Percentiles rank a stretch among this genome's conserved stretches.
Evolutionary conservation across 2,888 invertebrate species (phyloP).

Genomic region (Lepidochitona cinerea): DNA sequence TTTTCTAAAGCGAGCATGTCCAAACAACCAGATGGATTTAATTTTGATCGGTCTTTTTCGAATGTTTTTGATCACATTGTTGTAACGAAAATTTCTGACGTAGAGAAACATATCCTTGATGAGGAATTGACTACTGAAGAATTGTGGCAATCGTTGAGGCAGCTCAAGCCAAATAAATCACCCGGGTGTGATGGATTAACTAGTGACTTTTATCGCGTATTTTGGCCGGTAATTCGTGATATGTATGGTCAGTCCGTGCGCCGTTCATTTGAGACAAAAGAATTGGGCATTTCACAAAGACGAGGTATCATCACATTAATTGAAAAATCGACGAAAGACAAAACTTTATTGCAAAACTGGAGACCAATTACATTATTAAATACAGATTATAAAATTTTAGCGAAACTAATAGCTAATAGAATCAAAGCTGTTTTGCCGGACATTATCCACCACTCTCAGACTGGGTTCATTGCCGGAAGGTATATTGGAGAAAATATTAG

Average conservation of each 20-base stretch:
- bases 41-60: no score
- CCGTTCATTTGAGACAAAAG: not conserved
- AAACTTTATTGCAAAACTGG: not conserved
- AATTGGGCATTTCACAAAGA: not conserved
- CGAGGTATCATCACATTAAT: not conserved
- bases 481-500: not conserved
- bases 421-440: not conserved
- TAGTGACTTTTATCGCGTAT: no score
- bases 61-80: no score
- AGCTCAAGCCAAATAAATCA: not conserved
- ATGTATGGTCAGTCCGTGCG: not conserved
- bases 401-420: not conserved
- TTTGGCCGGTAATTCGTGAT: no score
- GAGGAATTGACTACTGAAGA: not conserved
- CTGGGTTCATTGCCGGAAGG: slow-evolving; percentile 45
- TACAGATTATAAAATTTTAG: not conserved
- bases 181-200: not conserved
- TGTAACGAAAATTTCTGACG: no score
- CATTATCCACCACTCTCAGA: not conserved
- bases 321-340: not conserved
- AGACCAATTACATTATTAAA: no score
- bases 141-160: not conserved
- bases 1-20: no score
- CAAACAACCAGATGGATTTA: no score
- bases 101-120: not conserved